Evolutionary conservation across 2,113 vertebrate genomes (phyloP).

Genomic region (Bostrychus sinensis): DNA sequence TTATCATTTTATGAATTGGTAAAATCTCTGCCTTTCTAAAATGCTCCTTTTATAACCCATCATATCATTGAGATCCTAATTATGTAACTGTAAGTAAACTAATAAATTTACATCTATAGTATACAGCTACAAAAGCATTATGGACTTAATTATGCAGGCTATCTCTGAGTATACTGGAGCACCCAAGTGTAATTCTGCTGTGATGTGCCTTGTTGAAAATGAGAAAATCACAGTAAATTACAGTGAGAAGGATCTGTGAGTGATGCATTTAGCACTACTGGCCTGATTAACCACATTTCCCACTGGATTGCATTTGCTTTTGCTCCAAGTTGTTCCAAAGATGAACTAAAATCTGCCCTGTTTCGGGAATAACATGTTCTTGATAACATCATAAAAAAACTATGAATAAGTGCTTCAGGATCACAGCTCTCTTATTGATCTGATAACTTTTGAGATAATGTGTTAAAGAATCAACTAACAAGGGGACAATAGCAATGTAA

Average conservation of each 20-base stretch:
- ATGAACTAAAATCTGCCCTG: constrained; percentile 7
- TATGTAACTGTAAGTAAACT: too few species aligned
- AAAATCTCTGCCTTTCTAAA: too few species aligned
- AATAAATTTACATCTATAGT: too few species aligned
- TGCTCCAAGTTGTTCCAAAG: constrained; percentile 34
- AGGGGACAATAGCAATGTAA: too few species aligned
- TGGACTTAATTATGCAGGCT: neutral
- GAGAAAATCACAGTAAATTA: constrained; percentile 5
- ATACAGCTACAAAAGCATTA: too few species aligned
- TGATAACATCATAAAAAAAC: neutral
- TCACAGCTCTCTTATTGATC: neutral
- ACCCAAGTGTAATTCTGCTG: neutral
- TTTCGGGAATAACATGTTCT: constrained; percentile 1
- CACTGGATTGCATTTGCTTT: constrained; percentile 37
- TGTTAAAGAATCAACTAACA: neutral
- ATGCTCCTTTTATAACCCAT: too few species aligned
- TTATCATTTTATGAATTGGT: too few species aligned
- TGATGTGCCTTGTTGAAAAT: constrained; percentile 2
- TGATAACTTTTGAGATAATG: neutral
- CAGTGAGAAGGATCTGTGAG: constrained; percentile 22
- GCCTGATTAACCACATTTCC: constrained; percentile 47
- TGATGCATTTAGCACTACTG: constrained; percentile 8
- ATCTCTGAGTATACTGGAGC: neutral
- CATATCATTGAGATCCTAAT: too few species aligned
- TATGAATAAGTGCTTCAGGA: neutral